Evolutionary conservation across 2,888 invertebrate genomes (phyloP).

Genomic region (Rhagium mordax): DNA sequence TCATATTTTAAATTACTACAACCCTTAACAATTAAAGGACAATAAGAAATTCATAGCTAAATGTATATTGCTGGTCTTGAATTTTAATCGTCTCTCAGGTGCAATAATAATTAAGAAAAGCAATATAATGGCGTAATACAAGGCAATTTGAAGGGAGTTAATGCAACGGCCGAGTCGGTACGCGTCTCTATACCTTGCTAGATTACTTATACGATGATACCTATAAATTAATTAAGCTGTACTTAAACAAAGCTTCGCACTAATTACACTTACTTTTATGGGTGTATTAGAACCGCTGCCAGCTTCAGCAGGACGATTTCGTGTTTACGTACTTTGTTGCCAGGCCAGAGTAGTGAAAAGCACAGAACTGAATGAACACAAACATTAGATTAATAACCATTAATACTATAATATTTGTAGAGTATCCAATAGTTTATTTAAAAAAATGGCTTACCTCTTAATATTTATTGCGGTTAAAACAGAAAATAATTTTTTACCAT

Average conservation of each 20-base stretch:
- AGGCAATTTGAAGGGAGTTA: conserved; percentile 58
- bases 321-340: conserved; percentile 29
- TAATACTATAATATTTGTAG: too few relatives aligned
- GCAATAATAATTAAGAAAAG: conserved; percentile 60
- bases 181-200: conserved; percentile 32
- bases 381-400: not conserved
- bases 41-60: conserved; percentile 34
- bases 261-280: conserved; percentile 62
- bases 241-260: conserved; percentile 60
- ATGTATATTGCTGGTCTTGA: conserved; percentile 46
- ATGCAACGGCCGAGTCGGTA: conserved; percentile 40
- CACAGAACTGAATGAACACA: not conserved
- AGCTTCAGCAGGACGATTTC: conserved; percentile 37
- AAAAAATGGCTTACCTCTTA: too few relatives aligned
- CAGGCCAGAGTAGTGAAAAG: not conserved
- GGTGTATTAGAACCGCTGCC: conserved; percentile 50
- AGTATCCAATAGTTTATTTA: too few relatives aligned
- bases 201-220: conserved; percentile 59
- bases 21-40: conserved; percentile 29
- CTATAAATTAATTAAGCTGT: conserved; percentile 62
- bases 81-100: conserved; percentile 60
- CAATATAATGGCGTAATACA: conserved; percentile 52
- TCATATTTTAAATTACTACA: not conserved
- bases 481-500: too few relatives aligned
- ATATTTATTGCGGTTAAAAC: too few relatives aligned